Evolutionary conservation across 64 coral and sea anemone species (phyloP).

Genomic region (Actinia tenebrosa): DNA sequence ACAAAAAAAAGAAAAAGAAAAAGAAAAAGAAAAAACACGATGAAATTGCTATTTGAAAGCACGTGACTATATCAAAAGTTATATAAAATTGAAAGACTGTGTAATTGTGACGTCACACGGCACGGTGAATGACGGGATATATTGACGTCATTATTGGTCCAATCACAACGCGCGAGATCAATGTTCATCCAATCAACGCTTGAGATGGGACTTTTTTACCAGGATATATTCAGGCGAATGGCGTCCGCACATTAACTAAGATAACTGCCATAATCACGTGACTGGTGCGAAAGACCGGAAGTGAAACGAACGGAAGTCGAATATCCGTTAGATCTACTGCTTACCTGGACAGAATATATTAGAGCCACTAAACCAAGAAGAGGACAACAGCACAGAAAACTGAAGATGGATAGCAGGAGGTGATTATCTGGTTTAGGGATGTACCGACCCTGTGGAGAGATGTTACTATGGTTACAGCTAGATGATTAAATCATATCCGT

Average conservation of each 20-base stretch:
- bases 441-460: not conserved
- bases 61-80: too few species aligned
- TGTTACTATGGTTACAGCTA: not conserved
- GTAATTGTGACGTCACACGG: too few species aligned
- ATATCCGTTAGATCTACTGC: not conserved
- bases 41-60: not conserved
- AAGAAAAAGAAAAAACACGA: too few species aligned
- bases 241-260: not conserved
- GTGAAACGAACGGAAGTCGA: not conserved
- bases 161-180: too few species aligned
- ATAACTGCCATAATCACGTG: too few species aligned
- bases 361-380: slow-evolving; percentile 26
- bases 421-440: slow-evolving; percentile 52
- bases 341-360: slow-evolving; percentile 44
- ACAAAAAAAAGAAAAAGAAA: not conserved
- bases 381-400: slow-evolving; percentile 34
- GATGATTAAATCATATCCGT: not conserved
- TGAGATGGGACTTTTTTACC: too few species aligned
- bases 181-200: not conserved
- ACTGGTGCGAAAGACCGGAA: too few species aligned
- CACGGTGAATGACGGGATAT: too few species aligned
- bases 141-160: too few species aligned
- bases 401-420: slow-evolving; percentile 26
- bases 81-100: too few species aligned
- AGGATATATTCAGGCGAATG: not conserved